Base-by-base conservation (phyloP, 2,888 invertebrate species). In the Sarcophaga caerulescens region DNA sequence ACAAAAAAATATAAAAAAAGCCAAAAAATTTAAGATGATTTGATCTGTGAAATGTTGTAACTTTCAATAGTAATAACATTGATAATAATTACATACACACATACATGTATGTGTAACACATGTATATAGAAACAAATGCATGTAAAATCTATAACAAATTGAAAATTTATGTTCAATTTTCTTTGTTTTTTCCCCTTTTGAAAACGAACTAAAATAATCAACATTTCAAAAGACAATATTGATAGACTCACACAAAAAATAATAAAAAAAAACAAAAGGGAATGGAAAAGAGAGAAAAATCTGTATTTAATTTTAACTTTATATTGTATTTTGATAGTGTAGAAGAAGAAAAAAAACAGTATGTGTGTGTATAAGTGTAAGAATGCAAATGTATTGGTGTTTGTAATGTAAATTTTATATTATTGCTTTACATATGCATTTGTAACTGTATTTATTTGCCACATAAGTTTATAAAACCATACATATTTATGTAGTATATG, bases 191-290 rank as follows among this genome's bases (percentile, higher is more conserved):
- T 35, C 35, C 6, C 8, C 10, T 35, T 70, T 19, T 57, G 17
- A 8, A 47, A 47, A 21, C 6, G 3, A 45, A 12, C 65, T 52
- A 35, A 8, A 52, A 75, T 63, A 62, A 75, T 65, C 25, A 65
- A 66, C 52, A 65, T 75, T 66, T 75, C 52, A 75, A 75, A 66
- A 66, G 57, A 75, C 17, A 66, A 75, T 66, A 66, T 66, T 52
- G 12, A 4, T 52, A 14, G 52, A 52, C 17, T 17, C 17, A 14
- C 52, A 14, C 5, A 52, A 0, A 52, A 12, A 14, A 4, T 3
- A 1, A 47, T 2, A 47, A 14, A 47, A 11, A 14, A 14, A 14
- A 0, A 14, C 14, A 47, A 52, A 52, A 52, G 17, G 14, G 4
- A 17, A 5, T 10, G 52, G 8, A 3, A 12, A 14, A 52, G 4